These are phyloP conservation scores for Motacilla tschutschensis DNA, from an alignment of 2,113 vertebrate genomes.

Conservation along the genomic window DNA sequence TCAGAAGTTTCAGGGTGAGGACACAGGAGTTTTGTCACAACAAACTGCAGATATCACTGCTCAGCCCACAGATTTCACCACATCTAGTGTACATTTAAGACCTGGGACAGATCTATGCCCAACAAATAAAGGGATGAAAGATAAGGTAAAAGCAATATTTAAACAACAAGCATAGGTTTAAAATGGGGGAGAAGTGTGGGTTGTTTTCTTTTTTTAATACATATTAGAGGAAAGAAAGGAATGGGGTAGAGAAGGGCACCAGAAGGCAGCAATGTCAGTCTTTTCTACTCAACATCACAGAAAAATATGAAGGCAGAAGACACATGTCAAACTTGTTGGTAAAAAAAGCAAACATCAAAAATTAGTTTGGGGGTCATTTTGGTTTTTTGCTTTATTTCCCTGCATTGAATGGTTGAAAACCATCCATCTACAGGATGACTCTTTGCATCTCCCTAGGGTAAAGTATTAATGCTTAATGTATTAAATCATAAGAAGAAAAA, in stretches of 20 bases:
- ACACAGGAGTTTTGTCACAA: not conserved
- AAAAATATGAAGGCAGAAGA: not conserved
- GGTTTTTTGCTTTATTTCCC: not conserved
- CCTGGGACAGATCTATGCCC: not conserved
- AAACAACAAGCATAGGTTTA: not conserved
- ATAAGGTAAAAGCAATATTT: not conserved
- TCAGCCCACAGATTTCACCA: not conserved
- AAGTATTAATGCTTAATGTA: not conserved
- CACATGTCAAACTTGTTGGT: not conserved
- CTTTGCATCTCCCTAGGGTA: not conserved
- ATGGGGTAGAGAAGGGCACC: not conserved
- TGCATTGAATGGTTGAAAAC: not conserved
- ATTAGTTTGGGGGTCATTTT: not conserved
- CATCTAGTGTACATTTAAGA: not conserved
- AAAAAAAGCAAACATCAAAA: not conserved
- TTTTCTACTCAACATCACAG: not conserved
- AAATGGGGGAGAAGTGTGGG: not conserved
- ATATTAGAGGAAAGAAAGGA: not conserved
- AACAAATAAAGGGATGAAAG: not conserved
- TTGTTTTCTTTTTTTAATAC: not conserved
- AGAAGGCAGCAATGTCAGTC: not conserved
- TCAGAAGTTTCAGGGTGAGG: not conserved
- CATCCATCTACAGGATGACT: not conserved
- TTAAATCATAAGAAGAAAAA: not conserved
- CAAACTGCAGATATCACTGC: not conserved